Conservation (phyloP, 2,797 vertebrate genomes). For the Coccyzus lansbergi region DNA sequence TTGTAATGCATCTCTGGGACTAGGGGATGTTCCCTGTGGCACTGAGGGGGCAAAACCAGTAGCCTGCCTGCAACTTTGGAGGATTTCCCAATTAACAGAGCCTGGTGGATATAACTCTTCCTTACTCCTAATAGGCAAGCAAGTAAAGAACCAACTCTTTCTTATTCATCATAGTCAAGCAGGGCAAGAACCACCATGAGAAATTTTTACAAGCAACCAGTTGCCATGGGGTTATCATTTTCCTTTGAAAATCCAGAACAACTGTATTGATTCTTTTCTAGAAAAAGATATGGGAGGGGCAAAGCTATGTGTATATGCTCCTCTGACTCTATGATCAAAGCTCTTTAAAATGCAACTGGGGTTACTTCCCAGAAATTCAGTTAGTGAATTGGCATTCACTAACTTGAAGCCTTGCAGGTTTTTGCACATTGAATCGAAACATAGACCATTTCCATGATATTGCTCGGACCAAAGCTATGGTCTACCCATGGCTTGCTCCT, state of each 20-base stretch:
- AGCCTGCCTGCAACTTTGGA: background rate
- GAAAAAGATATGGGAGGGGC: background rate
- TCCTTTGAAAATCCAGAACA: background rate
- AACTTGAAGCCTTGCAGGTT: slow-evolving; percentile 1
- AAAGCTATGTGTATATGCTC: background rate
- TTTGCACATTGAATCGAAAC: slow-evolving; percentile 54
- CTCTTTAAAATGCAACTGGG: slow-evolving; percentile 26
- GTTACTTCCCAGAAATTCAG: slow-evolving; percentile 34
- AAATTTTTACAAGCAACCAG: background rate
- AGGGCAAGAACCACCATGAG: background rate
- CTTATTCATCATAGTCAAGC: background rate
- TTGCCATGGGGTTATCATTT: background rate
- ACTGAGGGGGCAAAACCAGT: background rate
- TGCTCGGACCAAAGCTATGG: background rate
- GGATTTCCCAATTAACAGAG: background rate
- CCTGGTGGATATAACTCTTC: background rate
- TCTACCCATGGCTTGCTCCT: background rate
- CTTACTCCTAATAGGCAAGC: background rate
- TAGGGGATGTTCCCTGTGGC: fast-evolving
- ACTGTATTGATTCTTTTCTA: background rate
- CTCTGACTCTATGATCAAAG: background rate
- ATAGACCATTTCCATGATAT: background rate
- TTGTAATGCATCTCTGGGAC: background rate
- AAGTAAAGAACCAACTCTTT: background rate
- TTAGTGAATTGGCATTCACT: slow-evolving; percentile 36